Conservation (phyloP, 1,140 invertebrate genomes). For the Agrypnia vestita region DNA sequence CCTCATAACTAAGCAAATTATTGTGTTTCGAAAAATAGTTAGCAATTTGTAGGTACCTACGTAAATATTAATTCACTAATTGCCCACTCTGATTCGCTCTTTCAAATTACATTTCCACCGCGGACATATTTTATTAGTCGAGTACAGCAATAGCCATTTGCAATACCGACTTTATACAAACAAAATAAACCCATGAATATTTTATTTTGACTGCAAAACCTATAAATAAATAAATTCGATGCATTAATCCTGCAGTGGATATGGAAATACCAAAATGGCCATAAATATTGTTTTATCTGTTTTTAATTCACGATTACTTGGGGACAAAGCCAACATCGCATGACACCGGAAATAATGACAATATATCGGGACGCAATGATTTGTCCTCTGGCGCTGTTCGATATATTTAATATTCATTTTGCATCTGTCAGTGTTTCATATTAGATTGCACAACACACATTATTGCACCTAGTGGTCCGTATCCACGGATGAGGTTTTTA, state of each 20-base stretch:
- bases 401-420: background rate
- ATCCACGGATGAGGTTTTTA: no score
- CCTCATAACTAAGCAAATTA: no score
- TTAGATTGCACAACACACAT: no score
- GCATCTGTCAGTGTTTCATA: no score
- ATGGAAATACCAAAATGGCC: conserved; percentile 45
- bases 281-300: conserved; percentile 57
- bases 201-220: conserved; percentile 44
- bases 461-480: no score
- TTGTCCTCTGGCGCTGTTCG: background rate
- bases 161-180: no score
- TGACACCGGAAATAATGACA: conserved; percentile 47
- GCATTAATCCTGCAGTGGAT: conserved; percentile 56
- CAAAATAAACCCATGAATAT: conserved; percentile 45
- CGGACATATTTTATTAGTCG: conserved; percentile 22
- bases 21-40: no score
- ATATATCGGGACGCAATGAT: background rate
- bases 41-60: no score
- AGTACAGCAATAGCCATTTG: conserved; percentile 12
- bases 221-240: conserved; percentile 53
- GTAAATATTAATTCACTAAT: conserved; percentile 37
- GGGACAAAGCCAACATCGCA: conserved; percentile 48
- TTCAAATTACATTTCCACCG: conserved; percentile 29
- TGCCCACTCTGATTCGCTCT: conserved; percentile 13
- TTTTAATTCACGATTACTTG: conserved; percentile 59